These are phyloP conservation scores for Stenurella melanura DNA, from an alignment of 2,888 invertebrate species.

Conservation along the genomic window DNA sequence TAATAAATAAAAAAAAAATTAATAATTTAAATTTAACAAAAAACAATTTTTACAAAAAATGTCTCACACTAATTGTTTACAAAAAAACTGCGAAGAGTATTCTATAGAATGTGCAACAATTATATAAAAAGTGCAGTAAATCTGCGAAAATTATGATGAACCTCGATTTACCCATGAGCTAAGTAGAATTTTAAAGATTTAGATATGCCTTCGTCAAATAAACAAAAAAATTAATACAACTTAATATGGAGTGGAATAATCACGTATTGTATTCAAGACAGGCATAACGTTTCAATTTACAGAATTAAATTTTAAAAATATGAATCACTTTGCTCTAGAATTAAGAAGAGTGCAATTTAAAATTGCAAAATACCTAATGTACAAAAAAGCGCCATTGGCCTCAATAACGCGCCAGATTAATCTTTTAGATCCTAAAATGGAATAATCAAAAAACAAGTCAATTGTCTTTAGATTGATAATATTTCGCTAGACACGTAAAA, in stretches of 20 bases:
- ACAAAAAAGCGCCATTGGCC: neutral
- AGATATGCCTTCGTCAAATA: too few species aligned
- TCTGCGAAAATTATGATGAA: too few species aligned
- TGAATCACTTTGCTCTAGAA: neutral
- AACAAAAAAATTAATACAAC: too few species aligned
- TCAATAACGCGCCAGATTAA: neutral
- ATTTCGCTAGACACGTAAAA: constrained; percentile 16
- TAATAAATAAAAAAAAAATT: too few species aligned
- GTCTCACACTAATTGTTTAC: too few species aligned
- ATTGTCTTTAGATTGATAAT: constrained; percentile 19
- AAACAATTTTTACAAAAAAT: too few species aligned
- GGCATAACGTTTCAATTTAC: neutral
- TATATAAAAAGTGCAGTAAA: too few species aligned
- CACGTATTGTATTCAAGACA: neutral
- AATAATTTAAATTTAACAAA: too few species aligned
- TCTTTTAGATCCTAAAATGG: neutral
- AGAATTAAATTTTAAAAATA: neutral
- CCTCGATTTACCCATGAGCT: too few species aligned
- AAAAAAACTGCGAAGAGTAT: too few species aligned
- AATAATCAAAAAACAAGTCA: neutral
- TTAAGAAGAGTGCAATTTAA: neutral
- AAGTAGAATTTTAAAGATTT: too few species aligned
- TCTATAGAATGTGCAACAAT: too few species aligned
- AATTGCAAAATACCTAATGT: neutral
- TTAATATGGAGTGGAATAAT: neutral